These are phyloP conservation scores for Aricia agestis DNA, from an alignment of 1,140 invertebrate genomes.

Conservation along the genomic window DNA sequence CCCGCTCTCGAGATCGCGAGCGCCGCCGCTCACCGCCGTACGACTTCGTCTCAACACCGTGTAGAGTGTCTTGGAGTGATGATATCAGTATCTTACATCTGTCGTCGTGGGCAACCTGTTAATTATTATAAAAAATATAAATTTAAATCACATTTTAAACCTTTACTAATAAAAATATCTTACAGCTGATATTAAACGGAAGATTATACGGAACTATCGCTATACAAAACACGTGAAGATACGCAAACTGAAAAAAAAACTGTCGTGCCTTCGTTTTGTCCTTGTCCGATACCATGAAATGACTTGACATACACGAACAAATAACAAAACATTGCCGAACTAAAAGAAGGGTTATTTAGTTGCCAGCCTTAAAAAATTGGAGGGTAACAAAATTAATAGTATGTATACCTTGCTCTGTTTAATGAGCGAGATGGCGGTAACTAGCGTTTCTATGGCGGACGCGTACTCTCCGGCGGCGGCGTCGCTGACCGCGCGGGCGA, in stretches of 20 bases:
- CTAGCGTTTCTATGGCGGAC: slow-evolving; percentile 98
- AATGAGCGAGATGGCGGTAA: slow-evolving; percentile 98
- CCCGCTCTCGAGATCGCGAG: slow-evolving; percentile 88
- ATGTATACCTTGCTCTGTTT: slow-evolving; percentile 92
- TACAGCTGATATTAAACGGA: too few species aligned
- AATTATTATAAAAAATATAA: background rate
- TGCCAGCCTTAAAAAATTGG: too few species aligned
- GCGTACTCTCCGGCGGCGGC: slow-evolving; percentile 97
- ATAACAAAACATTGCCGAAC: too few species aligned
- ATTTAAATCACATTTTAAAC: background rate
- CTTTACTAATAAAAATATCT: too few species aligned
- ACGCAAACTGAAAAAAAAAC: too few species aligned
- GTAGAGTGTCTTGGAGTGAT: slow-evolving; percentile 96
- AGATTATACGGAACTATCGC: too few species aligned
- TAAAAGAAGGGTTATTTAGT: too few species aligned
- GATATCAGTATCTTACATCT: slow-evolving; percentile 98
- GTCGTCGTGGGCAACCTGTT: slow-evolving; percentile 93
- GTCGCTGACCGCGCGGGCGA: slow-evolving; percentile 97
- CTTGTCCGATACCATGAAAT: too few species aligned
- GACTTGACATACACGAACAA: too few species aligned
- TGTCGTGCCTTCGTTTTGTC: too few species aligned
- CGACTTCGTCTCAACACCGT: slow-evolving; percentile 97
- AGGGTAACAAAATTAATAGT: background rate
- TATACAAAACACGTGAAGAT: too few species aligned
- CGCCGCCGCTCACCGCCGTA: slow-evolving; percentile 84